phyloP scores from a whole-genome alignment of 1,140 invertebrate genomes.

The Magallana gigas region DNA sequence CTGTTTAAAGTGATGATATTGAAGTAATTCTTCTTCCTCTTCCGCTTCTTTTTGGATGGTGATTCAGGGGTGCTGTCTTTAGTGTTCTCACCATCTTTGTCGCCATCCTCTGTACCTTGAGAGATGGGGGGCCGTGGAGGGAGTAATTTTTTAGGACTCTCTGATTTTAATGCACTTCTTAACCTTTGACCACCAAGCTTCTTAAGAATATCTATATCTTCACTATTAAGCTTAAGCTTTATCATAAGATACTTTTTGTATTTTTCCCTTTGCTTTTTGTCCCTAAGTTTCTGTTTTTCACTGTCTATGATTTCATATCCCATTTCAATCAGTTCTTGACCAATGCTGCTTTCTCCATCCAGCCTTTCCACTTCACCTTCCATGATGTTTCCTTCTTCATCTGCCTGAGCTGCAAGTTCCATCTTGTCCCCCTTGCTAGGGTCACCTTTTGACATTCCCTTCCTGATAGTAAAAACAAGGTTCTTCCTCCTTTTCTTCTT shows the following conservation, averaged over 20 bases:
- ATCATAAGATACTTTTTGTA: slow-evolving; percentile 49
- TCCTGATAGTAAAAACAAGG: slow-evolving; percentile 50
- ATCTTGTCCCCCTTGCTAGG: slow-evolving; percentile 30
- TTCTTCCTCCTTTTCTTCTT: slow-evolving; percentile 69
- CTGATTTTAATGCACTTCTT: slow-evolving; percentile 11
- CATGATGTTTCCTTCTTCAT: neutral
- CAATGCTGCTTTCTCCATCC: slow-evolving; percentile 1
- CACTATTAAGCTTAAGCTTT: slow-evolving; percentile 44
- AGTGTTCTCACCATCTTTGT: slow-evolving; percentile 9
- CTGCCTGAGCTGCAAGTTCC: slow-evolving; percentile 29
- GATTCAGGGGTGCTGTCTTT: neutral
- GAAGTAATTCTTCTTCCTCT: slow-evolving; percentile 42
- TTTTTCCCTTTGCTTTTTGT: slow-evolving; percentile 47
- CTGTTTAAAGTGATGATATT: slow-evolving; percentile 45
- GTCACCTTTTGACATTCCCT: slow-evolving; percentile 60
- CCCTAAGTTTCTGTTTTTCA: slow-evolving; percentile 41
- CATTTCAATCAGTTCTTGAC: slow-evolving; percentile 24
- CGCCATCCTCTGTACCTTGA: neutral
- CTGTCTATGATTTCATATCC: slow-evolving; percentile 10
- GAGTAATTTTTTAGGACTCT: slow-evolving; percentile 6
- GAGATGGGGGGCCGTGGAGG: neutral
- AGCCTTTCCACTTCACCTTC: neutral
- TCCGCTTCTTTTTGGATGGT: slow-evolving; percentile 49
- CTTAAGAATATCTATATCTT: slow-evolving; percentile 44
- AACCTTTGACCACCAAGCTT: slow-evolving; percentile 48